These are phyloP conservation scores for rabbit (Oryctolagus cuniculus) DNA, from an alignment of 2,113 vertebrate species.

Conservation along the genomic window mOryCun1.1 NC_091440.1:106454501-106455000, in stretches of 20 bases:
- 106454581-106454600: too few relatives aligned
- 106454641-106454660: too few relatives aligned
- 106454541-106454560: too few relatives aligned
- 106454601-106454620: too few relatives aligned
- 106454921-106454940: constrained; percentile 96
- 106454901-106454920: constrained; percentile 96
- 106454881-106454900: constrained; percentile 99
- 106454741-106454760: not conserved
- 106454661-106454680: too few relatives aligned
- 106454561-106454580: too few relatives aligned
- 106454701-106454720: too few relatives aligned
- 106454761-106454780: not conserved
- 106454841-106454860: constrained; percentile 85
- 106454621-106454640: too few relatives aligned
- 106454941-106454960: constrained; percentile 98
- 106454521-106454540: too few relatives aligned
- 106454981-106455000: constrained; percentile 95
- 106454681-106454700: too few relatives aligned
- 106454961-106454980: constrained; percentile 97
- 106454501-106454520: too few relatives aligned
- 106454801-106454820: constrained; percentile 80
- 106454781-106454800: constrained; percentile 41
- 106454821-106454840: constrained; percentile 15
- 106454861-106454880: constrained; percentile 96
- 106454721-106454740: too few relatives aligned